Conservation (phyloP, 2,113 vertebrate genomes). For the Phasianus colchicus region DNA sequence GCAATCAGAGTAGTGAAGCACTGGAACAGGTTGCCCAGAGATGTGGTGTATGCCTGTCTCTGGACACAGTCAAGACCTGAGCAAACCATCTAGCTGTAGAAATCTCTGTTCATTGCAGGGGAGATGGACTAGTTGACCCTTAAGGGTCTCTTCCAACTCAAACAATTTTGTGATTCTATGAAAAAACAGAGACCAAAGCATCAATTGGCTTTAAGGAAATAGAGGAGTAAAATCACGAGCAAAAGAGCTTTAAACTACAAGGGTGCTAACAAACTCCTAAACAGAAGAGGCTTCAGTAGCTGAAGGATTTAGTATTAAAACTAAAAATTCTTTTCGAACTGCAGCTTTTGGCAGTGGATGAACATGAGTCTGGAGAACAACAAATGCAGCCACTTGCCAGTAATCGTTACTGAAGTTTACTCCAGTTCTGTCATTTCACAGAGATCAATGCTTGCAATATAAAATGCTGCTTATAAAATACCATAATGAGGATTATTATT, state of each 20-base stretch:
- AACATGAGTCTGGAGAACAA: neutral
- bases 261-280: neutral
- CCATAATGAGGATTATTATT: neutral
- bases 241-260: neutral
- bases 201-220: neutral
- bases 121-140: no score
- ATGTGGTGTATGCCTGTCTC: no score
- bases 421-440: neutral
- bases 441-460: neutral
- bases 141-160: no score
- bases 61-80: no score
- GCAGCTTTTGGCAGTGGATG: neutral
- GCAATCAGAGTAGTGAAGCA: no score
- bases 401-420: neutral
- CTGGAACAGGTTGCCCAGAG: no score
- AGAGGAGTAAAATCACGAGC: neutral
- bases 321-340: neutral
- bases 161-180: no score
- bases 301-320: neutral
- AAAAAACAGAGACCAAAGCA: neutral
- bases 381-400: neutral
- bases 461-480: neutral
- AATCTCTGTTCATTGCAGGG: no score
- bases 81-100: no score
- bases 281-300: neutral